Percentiles rank a stretch among this genome's conserved stretches.
Evolutionary conservation across 2,113 vertebrate species (phyloP).

Genomic region (Takifugu flavidus): DNA sequence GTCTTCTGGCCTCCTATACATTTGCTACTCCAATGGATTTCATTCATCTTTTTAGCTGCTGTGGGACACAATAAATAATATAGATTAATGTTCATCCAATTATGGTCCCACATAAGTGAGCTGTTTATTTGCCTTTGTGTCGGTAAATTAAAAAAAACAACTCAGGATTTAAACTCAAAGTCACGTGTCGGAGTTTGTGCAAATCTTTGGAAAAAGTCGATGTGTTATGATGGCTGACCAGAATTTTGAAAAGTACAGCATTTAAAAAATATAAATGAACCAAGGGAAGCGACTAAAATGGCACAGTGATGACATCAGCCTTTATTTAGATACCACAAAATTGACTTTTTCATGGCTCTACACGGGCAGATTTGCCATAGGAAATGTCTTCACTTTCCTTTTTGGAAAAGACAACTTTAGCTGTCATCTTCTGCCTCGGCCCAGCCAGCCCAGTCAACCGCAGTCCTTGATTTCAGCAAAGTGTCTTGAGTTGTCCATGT

Average conservation of each 20-base stretch:
- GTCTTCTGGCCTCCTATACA: slow-evolving; percentile 30
- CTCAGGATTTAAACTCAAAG: too few relatives aligned
- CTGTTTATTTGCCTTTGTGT: background rate
- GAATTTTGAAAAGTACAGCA: slow-evolving; percentile 16
- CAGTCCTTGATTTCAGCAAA: slow-evolving; percentile 21
- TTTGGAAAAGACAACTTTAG: slow-evolving; percentile 29
- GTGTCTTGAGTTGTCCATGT: slow-evolving; percentile 11
- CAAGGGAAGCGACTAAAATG: slow-evolving; percentile 38
- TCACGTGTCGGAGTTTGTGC: background rate
- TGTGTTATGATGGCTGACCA: background rate
- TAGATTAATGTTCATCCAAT: slow-evolving; percentile 7
- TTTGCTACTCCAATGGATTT: slow-evolving; percentile 10
- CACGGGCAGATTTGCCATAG: slow-evolving; percentile 21
- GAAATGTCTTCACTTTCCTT: slow-evolving; percentile 42
- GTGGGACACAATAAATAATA: background rate
- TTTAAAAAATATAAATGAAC: slow-evolving; percentile 27
- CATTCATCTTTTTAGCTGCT: slow-evolving; percentile 13
- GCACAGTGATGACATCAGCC: slow-evolving; percentile 33
- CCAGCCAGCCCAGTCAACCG: background rate
- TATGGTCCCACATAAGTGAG: background rate
- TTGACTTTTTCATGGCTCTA: slow-evolving; percentile 21
- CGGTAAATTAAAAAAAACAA: background rate
- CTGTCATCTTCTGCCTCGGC: slow-evolving; percentile 11
- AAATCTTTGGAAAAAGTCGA: slow-evolving; percentile 1
- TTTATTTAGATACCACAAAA: slow-evolving; percentile 46